phyloP scores from a whole-genome alignment of 2,113 vertebrate species.

The Rousettus leschenaultii region DNA sequence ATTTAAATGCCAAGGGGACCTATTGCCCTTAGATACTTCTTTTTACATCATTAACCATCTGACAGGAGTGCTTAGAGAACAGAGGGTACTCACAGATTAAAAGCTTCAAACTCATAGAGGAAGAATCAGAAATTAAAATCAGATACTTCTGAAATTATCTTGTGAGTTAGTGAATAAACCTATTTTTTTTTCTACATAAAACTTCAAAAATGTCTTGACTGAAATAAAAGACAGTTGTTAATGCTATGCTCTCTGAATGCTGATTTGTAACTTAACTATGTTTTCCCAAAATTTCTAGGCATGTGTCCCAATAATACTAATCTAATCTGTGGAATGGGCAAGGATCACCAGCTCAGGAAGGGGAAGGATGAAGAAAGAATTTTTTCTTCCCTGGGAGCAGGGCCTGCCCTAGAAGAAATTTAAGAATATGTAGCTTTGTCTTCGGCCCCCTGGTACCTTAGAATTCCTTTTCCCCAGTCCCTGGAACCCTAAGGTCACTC shows the following conservation, averaged over 20 bases:
- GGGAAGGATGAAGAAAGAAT: not conserved
- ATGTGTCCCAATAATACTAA: not conserved
- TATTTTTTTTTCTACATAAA: conserved; percentile 33
- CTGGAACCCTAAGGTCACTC: not conserved
- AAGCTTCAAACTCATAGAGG: not conserved
- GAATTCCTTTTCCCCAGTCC: not conserved
- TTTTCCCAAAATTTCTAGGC: not conserved
- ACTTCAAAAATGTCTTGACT: conserved; percentile 23
- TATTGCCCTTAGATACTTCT: not conserved
- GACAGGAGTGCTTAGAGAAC: not conserved
- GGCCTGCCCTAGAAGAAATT: not conserved
- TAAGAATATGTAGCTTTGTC: not conserved
- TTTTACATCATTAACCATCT: conserved; percentile 49
- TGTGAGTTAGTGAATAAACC: not conserved
- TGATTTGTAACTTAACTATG: conserved; percentile 8
- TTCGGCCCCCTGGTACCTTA: not conserved
- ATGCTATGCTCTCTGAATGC: not conserved
- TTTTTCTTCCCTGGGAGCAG: not conserved
- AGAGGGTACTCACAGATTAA: conserved; percentile 7
- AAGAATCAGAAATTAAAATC: conserved; percentile 47
- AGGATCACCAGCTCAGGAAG: not conserved
- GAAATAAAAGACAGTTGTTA: conserved; percentile 35
- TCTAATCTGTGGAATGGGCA: not conserved
- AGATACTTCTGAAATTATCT: conserved; percentile 36
- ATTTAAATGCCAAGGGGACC: conserved; percentile 41